These are phyloP conservation scores for Loxodonta africana DNA, from an alignment of 2,113 vertebrate genomes.

Conservation along the genomic window DNA sequence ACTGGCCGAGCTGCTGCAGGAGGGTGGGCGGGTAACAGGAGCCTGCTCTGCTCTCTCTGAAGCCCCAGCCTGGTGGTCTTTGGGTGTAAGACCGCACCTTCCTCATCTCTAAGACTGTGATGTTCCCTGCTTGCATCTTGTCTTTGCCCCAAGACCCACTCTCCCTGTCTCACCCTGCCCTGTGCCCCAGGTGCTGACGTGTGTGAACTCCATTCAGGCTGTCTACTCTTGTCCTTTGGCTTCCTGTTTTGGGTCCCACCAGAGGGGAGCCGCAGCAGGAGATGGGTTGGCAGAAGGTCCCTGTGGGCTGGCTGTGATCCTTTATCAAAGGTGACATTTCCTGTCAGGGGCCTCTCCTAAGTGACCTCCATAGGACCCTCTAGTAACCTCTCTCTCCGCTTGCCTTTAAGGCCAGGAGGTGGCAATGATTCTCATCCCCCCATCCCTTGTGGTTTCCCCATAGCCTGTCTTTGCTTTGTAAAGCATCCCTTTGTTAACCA, in stretches of 20 bases:
- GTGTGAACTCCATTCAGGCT: accelerated
- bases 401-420: neutral
- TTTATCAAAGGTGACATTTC: accelerated
- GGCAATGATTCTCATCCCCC: too few species aligned
- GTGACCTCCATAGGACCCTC: accelerated
- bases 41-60: neutral
- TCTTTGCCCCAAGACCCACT: accelerated
- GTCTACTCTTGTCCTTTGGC: neutral
- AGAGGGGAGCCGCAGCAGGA: neutral
- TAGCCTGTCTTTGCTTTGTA: neutral
- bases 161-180: neutral
- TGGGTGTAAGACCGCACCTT: too few species aligned
- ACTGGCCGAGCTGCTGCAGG: accelerated
- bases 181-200: accelerated
- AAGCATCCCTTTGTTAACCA: neutral
- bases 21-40: neutral
- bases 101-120: neutral
- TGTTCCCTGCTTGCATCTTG: accelerated
- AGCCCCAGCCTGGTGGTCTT: neutral
- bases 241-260: neutral
- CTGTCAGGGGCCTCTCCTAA: neutral
- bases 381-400: too few species aligned
- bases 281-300: neutral
- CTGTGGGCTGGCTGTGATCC: neutral
- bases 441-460: neutral